Conservation (phyloP, 2,888 invertebrate genomes). For the Lysandra coridon region DNA sequence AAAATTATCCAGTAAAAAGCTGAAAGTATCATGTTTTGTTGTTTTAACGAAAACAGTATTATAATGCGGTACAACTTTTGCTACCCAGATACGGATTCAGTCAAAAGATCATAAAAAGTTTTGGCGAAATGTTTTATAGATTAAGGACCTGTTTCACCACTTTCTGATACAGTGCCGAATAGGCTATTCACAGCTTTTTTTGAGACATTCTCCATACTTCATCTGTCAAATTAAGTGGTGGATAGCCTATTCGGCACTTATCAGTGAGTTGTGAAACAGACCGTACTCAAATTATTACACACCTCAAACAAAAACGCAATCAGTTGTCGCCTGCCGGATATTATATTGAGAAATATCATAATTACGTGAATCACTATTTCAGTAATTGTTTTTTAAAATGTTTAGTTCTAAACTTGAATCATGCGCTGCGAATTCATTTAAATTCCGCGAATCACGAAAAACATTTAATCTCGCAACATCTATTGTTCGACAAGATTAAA, state of each 20-base stretch:
- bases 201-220: no score
- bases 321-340: no score
- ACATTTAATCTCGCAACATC: neutral
- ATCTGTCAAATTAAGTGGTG: no score
- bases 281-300: neutral
- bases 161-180: no score
- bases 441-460: neutral
- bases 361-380: neutral
- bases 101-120: neutral
- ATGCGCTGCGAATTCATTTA: neutral
- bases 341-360: neutral
- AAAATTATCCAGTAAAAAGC: conserved; percentile 15
- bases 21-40: conserved; percentile 3
- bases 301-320: no score
- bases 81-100: neutral
- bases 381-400: neutral
- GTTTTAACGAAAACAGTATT: neutral
- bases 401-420: neutral
- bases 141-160: no score
- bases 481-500: conserved; percentile 4
- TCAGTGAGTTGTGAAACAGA: no score
- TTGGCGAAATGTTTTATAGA: neutral
- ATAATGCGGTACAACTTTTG: neutral
- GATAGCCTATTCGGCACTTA: no score
- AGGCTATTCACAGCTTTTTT: no score